phyloP scores from a whole-genome alignment of 2,113 vertebrate species.

The Notarius quadriscutis region DNA sequence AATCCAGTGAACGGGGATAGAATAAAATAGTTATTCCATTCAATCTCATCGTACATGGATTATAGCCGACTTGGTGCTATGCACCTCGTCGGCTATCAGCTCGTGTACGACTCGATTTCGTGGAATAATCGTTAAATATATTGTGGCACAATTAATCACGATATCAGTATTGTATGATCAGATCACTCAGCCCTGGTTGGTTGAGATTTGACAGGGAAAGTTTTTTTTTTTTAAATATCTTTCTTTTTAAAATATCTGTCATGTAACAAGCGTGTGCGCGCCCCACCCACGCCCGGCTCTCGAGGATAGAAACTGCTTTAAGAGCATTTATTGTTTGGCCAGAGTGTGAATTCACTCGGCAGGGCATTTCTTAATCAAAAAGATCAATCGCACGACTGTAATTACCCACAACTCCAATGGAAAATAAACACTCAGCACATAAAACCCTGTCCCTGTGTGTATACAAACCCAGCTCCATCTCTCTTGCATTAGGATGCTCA shows the following conservation, averaged over 20 bases:
- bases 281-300: not conserved
- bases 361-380: constrained; percentile 8
- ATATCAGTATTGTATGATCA: not conserved
- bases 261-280: no score
- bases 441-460: not conserved
- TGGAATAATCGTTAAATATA: no score
- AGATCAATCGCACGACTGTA: constrained; percentile 26
- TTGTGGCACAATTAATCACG: not conserved
- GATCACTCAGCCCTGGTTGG: not conserved
- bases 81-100: no score
- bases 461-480: not conserved
- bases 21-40: no score
- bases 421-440: not conserved
- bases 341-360: not conserved
- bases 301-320: not conserved
- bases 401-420: not conserved
- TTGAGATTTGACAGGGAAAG: not conserved
- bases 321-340: not conserved
- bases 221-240: no score
- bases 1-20: no score
- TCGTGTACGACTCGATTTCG: no score
- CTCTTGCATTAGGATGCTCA: not conserved
- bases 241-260: not conserved
- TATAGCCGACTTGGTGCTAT: no score
- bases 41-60: no score